These are phyloP conservation scores for Sphaeramia orbicularis DNA, from an alignment of 2,797 vertebrate species.

Conservation along the genomic window DNA sequence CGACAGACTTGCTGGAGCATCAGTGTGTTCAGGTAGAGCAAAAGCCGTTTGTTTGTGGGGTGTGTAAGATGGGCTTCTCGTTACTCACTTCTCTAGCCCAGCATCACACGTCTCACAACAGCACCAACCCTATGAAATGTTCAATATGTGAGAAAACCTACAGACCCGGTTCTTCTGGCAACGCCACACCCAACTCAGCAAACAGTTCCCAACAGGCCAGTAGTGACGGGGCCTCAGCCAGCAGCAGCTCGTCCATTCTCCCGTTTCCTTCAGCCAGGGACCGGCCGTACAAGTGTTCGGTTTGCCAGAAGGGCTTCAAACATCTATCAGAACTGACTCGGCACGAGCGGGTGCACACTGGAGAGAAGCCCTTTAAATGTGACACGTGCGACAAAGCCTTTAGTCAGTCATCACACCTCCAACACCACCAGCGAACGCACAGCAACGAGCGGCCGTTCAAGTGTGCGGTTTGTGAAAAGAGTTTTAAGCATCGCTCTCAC, in stretches of 20 bases:
- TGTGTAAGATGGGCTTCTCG: conserved; percentile 99
- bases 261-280: conserved; percentile 86
- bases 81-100: conserved; percentile 95
- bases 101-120: conserved; percentile 95
- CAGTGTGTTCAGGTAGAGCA: conserved; percentile 98
- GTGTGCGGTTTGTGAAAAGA: conserved; percentile 97
- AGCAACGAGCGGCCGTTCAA: conserved; percentile 97
- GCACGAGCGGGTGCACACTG: conserved; percentile 96
- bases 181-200: conserved; percentile 74
- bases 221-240: conserved; percentile 74
- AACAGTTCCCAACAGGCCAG: conserved; percentile 77
- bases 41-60: conserved; percentile 97
- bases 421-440: conserved; percentile 97
- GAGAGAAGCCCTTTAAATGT: conserved; percentile 97
- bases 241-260: conserved; percentile 79
- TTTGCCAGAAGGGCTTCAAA: conserved; percentile 98
- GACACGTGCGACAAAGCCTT: conserved; percentile 98
- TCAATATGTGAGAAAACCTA: conserved; percentile 99
- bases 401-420: conserved; percentile 97
- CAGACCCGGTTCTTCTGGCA: conserved; percentile 87
- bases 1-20: conserved; percentile 95
- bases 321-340: conserved; percentile 96
- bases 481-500: conserved; percentile 98
- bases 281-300: conserved; percentile 94
- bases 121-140: conserved; percentile 93